Evolutionary conservation across 2,797 vertebrate species (phyloP), one percentile per base, ranked within the genome.

Genomic region (Odontamblyopus lacepedii): DNA sequence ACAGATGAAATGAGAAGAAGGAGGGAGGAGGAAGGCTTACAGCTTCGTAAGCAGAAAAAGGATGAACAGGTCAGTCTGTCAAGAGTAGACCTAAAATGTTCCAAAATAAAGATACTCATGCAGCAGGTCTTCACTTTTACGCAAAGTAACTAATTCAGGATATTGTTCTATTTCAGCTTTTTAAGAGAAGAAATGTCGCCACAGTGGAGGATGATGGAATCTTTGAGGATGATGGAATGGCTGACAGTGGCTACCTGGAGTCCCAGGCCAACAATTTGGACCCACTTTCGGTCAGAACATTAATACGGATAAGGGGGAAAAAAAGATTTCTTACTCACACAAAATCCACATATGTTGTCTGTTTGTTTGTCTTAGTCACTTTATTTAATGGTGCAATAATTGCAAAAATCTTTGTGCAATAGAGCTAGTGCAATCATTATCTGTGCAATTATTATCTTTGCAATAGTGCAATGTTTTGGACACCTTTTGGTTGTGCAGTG

Each of bases 261-360:
- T 96, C 97, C 69, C 96, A 98, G 86, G 94, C 95, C 67, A 99
- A 98, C 92, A 99, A 97, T 82, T 95, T 98, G 95, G 98, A 99
- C 85, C 97, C 97, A 93, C 92, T 94, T 60, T 90, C 92, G 77
- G 97, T 98, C 81, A 95, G 94, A 76, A 30, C 32, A 48, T 5
- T 48, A 55, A 2, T 29, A 27, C 0, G 32, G 1, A 26, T 18
- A 53, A 53, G 5, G 6, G 23, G 7, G n/a, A 16, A 18, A 18
- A 60, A 15, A 29, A 16, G 2, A 13, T 16, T 16, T 16, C 12
- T 60, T 60, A 30, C 27, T 69, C 29, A 5, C 30, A 16, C 23
- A 2, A 69, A 57, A 51, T 69, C 48, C 53, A 26, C 60, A 72
- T 6, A 41, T 30, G 44, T 70, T 1, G 70, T 55, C 73, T 61